Conservation (phyloP, 2,113 vertebrate genomes). For the Macroglossus sobrinus region DNA sequence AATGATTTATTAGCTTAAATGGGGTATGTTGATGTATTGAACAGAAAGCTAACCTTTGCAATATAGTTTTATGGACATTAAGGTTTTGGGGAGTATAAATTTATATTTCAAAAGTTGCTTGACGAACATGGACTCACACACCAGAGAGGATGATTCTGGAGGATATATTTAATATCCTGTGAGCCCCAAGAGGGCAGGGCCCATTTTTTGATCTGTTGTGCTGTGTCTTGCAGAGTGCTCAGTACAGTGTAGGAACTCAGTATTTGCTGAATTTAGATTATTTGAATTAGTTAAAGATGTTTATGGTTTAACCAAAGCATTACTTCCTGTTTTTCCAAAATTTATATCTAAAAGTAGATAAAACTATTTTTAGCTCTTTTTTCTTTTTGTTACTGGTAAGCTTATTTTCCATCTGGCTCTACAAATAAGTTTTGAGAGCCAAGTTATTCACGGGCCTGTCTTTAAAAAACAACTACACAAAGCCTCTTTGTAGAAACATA, state of each 20-base stretch:
- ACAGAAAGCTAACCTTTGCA: not conserved
- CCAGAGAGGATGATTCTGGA: not conserved
- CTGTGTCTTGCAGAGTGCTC: not conserved
- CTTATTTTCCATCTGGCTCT: not conserved
- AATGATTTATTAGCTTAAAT: not conserved
- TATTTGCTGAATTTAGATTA: not conserved
- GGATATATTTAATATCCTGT: not conserved
- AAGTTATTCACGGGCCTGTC: not conserved
- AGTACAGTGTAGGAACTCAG: not conserved
- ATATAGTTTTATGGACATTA: not conserved
- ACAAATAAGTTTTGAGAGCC: too few species aligned
- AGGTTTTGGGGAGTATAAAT: not conserved
- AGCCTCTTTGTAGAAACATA: not conserved
- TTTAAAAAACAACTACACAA: not conserved
- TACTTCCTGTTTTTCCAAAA: not conserved
- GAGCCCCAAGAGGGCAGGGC: not conserved
- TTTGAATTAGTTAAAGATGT: not conserved
- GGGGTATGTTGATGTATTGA: not conserved
- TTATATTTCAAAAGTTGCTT: conserved; percentile 14
- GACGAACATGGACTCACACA: not conserved
- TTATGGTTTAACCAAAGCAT: not conserved
- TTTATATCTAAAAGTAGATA: not conserved
- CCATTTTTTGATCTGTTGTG: not conserved
- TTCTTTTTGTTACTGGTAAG: not conserved
- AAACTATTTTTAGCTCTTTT: not conserved